Percentiles rank a stretch among this genome's conserved stretches.
Evolutionary conservation across 2,888 invertebrate species (phyloP).

Genomic region (Shargacucullia verbasci): DNA sequence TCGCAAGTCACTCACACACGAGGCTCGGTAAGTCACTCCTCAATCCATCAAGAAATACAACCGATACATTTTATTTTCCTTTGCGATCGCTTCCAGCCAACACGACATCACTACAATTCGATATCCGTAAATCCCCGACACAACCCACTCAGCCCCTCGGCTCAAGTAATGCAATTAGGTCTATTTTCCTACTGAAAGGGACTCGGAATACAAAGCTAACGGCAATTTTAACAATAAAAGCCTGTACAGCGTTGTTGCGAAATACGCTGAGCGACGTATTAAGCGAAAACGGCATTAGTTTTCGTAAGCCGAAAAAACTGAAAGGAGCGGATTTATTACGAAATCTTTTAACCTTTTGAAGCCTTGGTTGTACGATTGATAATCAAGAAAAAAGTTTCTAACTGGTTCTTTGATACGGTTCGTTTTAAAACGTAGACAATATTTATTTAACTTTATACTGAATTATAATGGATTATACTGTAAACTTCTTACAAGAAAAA

Average conservation of each 20-base stretch:
- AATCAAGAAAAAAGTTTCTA: neutral
- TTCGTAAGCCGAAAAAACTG: conserved; percentile 13
- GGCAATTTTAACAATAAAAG: conserved; percentile 53
- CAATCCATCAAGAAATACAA: conserved; percentile 55
- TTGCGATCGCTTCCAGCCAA: conserved; percentile 35
- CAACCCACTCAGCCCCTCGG: conserved; percentile 39
- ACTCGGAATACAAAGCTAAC: conserved; percentile 49
- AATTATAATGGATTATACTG: too few relatives aligned
- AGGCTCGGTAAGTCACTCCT: conserved; percentile 53
- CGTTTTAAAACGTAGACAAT: too few relatives aligned
- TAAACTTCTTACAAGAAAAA: neutral
- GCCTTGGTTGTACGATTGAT: neutral
- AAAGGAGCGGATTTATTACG: neutral
- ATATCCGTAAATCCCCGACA: conserved; percentile 46
- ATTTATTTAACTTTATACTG: too few relatives aligned
- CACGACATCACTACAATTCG: conserved; percentile 33
- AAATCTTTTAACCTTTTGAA: conserved; percentile 1
- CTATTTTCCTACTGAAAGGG: conserved; percentile 51
- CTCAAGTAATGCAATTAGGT: conserved; percentile 59
- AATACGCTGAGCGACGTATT: conserved; percentile 40
- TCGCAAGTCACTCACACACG: conserved; percentile 48
- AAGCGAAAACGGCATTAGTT: conserved; percentile 40
- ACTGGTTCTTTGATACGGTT: too few relatives aligned
- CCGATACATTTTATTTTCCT: conserved; percentile 59
- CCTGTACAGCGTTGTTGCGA: conserved; percentile 38